Evolutionary conservation across 2,888 invertebrate genomes (phyloP).

Genomic region (Opisthograptis luteolata): DNA sequence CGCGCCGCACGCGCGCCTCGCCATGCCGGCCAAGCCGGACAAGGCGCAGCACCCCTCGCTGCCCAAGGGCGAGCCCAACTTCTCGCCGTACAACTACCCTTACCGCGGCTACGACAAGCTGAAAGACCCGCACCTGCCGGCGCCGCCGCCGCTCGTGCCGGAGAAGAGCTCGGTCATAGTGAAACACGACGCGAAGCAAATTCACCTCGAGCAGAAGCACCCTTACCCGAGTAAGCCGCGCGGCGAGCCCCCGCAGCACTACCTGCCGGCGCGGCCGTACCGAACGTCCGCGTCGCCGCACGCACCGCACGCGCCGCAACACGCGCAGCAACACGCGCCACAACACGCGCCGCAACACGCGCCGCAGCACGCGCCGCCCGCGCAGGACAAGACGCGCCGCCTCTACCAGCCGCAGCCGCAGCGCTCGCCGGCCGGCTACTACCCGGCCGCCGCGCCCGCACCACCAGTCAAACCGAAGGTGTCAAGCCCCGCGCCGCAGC

Average conservation of each 20-base stretch:
- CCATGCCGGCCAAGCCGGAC: conserved; percentile 65
- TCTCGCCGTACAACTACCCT: conserved; percentile 87
- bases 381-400: conserved; percentile 89
- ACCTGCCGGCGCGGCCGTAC: conserved; percentile 79
- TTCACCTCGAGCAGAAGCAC: conserved; percentile 84
- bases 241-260: conserved; percentile 82
- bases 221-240: conserved; percentile 85
- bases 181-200: conserved; percentile 89
- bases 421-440: conserved; percentile 82
- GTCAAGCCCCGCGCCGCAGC: conserved; percentile 90
- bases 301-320: conserved; percentile 77
- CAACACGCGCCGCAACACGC: conserved; percentile 69
- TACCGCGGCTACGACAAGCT: conserved; percentile 86
- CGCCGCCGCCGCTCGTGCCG: conserved; percentile 87
- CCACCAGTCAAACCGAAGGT: conserved; percentile 87
- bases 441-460: conserved; percentile 47
- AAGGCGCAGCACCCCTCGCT: conserved; percentile 65
- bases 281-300: conserved; percentile 80
- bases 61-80: conserved; percentile 88
- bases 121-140: conserved; percentile 86
- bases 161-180: conserved; percentile 92
- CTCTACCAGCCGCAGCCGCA: conserved; percentile 86
- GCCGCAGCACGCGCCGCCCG: conserved; percentile 70
- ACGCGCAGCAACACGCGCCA: conserved; percentile 63
- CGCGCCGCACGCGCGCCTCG: conserved; percentile 59